These are phyloP conservation scores for Pontoporia blainvillei DNA, from an alignment of 2,113 vertebrate species.

Conservation along the genomic window DNA sequence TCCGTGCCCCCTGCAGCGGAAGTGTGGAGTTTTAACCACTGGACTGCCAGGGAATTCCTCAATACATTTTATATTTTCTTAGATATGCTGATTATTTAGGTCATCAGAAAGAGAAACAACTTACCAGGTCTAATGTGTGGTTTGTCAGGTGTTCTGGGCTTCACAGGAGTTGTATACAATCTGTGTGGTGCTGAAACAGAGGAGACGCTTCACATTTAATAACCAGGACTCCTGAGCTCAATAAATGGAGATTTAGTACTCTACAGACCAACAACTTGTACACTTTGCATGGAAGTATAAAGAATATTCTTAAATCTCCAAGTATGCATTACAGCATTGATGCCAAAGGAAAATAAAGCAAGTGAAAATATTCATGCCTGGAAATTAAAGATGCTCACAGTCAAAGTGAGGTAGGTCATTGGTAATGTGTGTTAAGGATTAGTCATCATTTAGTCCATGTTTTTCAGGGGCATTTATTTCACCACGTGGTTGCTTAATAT, in stretches of 20 bases:
- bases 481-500: neutral
- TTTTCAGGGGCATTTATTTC: slow-evolving; percentile 24
- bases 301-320: neutral
- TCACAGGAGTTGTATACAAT: slow-evolving; percentile 41
- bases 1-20: neutral
- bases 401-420: neutral
- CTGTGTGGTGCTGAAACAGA: slow-evolving; percentile 62
- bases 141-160: slow-evolving; percentile 38
- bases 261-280: neutral
- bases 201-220: slow-evolving; percentile 8
- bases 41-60: neutral
- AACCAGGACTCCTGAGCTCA: neutral
- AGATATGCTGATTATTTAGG: neutral
- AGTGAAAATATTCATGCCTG: neutral
- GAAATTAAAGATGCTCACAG: neutral
- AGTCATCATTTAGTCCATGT: neutral
- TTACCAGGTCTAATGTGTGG: slow-evolving; percentile 45
- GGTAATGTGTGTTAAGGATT: neutral
- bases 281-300: neutral
- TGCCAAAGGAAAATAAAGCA: slow-evolving; percentile 1
- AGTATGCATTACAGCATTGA: neutral
- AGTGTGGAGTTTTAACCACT: neutral
- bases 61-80: neutral
- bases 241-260: neutral
- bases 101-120: neutral